These are phyloP conservation scores for Thera britannica DNA, from an alignment of 2,888 invertebrate genomes.

Conservation along the genomic window DNA sequence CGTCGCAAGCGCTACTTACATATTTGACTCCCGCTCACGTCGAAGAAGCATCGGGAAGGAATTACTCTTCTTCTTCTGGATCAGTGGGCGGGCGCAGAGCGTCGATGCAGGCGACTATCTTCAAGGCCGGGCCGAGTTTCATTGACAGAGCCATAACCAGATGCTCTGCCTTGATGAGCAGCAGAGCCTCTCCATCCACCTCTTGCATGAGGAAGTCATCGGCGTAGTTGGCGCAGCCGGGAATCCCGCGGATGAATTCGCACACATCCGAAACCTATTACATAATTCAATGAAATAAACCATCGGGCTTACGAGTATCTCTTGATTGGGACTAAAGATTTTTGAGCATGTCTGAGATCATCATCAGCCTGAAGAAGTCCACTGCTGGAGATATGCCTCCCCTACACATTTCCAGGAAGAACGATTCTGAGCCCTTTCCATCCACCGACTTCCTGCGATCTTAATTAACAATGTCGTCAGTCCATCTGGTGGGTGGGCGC, in stretches of 20 bases:
- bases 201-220: conserved; percentile 98
- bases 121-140: conserved; percentile 97
- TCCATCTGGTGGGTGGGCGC: no score
- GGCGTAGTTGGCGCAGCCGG: conserved; percentile 96
- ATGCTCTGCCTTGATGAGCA: conserved; percentile 96
- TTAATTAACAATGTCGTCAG: no score
- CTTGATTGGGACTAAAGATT: no score
- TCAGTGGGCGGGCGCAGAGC: conserved; percentile 89
- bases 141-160: conserved; percentile 97
- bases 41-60: background rate
- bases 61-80: conserved; percentile 61
- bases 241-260: conserved; percentile 94
- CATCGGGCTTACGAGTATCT: no score
- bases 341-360: no score
- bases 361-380: no score
- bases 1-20: background rate
- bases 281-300: background rate
- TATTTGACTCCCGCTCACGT: background rate
- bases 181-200: conserved; percentile 97
- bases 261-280: conserved; percentile 92
- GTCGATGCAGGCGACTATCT: conserved; percentile 97
- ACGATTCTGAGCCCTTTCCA: no score
- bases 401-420: no score
- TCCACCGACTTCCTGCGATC: no score
- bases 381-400: no score